Base-by-base conservation (phyloP, 2,113 vertebrate genomes). In the Leuciscus idus region DNA sequence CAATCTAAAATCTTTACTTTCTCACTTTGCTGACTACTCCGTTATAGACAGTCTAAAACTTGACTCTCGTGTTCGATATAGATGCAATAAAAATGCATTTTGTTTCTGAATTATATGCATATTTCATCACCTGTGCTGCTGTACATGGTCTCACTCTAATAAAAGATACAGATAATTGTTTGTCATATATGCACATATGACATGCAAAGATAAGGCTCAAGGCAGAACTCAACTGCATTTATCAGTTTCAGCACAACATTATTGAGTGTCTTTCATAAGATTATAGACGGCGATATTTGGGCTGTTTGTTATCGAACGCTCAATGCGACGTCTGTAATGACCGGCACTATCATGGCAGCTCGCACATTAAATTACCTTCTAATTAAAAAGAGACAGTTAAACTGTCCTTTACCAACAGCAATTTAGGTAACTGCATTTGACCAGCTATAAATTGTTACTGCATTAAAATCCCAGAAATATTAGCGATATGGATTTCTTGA, bases 401-500 rank as follows among this genome's bases (percentile, higher is more conserved):
- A 97, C 96, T 96, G 97, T 98, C 97, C 95, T 96, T 96, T 95
- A 96, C 95, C 95, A 97, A 96, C 96, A 97, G 97, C 97, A 98
- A 98, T 99, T 99, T 98, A 96, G 96, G 96, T 97, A 97, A 97
- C 97, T 96, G 96, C 97, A 96, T 99, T 96, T 97, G 97, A 98
- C 97, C 94, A 93, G 96, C 96, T 95, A 97, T 99, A 99, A 99
- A 99, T 99, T 97, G 93, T 95, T 93, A 94, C 93, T 93, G 95
- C 97, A 98, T 98, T 98, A 99, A 98, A 98, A 96, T 96, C 95
- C 94, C 95, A 96, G 97, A 88, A 98, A 98, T 97, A 97, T 97
- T 96, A 97, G 96, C 94, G 95, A 96, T 97, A 97, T 97, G 96
- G 97, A 97, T 98, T 95, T 95, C 96, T 96, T 96, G 96, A 97